Evolutionary conservation across 2,888 invertebrate genomes (phyloP), one percentile per base, ranked within the genome.

Genomic region (Gymnoscelis rufifasciata): DNA sequence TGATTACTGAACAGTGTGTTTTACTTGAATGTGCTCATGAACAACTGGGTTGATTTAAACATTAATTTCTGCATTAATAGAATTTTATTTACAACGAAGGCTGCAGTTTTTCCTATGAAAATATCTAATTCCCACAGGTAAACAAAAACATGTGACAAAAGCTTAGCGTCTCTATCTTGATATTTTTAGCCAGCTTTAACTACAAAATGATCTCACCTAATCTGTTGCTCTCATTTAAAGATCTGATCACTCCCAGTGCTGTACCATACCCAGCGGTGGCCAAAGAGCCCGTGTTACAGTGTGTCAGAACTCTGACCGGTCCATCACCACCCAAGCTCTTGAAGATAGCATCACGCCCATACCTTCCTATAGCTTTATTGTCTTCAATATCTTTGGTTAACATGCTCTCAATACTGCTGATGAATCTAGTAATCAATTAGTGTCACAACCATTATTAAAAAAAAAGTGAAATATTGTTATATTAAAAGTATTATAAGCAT

Each of bases 251-350:
- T 70, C 99, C 99, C 59, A 99, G 89, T 7, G 99, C 99, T 10
- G 99, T 99, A 12, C 99, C 99, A 83, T 97, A 90, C 29, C 97
- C 98, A 35, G 97, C 97, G 3, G 99, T 99, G 1, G 99, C 99
- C 63, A 99, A 89, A 2, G 98, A 97, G 0, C 99, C 99, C 1
- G 99, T 99, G 79, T 99, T 99, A 79, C 99, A 99, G 75, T 99
- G 98, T 1, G 99, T 99, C 41, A 99, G 84, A 43, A 99, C 89
- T 52, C 92, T 89, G 1, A 96, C 92, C 38, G 88, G 76, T 36
- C 89, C 88, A 56, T 92, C 91, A n/a, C 90, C 90, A 12, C 88
- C 75, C 52, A 82, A 74, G 43, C 77, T 81, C 36, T 86, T 88
- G 41, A 96, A 71, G 66, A 98, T 95, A 52, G 93, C 92, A 51